Conservation (phyloP, 2,797 vertebrate species). For the Adrianichthys oophorus region DNA sequence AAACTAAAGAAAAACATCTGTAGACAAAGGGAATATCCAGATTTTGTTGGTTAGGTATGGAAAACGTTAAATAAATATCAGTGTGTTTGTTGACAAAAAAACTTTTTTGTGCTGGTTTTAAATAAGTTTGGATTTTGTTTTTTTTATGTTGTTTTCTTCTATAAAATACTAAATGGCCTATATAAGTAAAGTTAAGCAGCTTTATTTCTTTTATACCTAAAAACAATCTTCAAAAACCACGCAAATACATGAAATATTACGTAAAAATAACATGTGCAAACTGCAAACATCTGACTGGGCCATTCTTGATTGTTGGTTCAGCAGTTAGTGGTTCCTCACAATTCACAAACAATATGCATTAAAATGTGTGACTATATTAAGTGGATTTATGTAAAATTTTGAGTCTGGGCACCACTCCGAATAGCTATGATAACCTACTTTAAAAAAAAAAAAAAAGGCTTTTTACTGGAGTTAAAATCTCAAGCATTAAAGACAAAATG, state of each 20-base stretch:
- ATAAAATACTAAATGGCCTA: too few species aligned
- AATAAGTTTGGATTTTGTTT: too few species aligned
- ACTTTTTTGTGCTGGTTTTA: too few species aligned
- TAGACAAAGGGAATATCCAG: too few species aligned
- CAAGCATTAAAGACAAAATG: slow-evolving; percentile 36
- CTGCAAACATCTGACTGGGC: slow-evolving; percentile 59
- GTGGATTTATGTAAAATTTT: neutral
- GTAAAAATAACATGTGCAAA: slow-evolving; percentile 53
- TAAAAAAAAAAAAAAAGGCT: neutral
- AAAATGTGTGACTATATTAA: too few species aligned
- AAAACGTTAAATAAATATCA: too few species aligned
- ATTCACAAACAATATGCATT: neutral
- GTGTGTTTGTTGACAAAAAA: too few species aligned
- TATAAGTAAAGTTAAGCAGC: too few species aligned
- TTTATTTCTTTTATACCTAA: slow-evolving; percentile 54
- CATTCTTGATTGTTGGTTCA: slow-evolving; percentile 20
- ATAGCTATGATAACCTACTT: slow-evolving; percentile 1
- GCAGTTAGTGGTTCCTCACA: slow-evolving; percentile 20
- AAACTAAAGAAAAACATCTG: too few species aligned
- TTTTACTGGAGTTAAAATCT: slow-evolving; percentile 14
- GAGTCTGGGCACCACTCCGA: neutral
- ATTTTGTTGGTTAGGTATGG: too few species aligned
- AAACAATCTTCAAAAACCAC: slow-evolving; percentile 63
- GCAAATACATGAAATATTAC: slow-evolving; percentile 50
- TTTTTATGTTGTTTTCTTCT: too few species aligned